Evolutionary conservation across 2,888 invertebrate genomes (phyloP).

Genomic region (Pseudoips prasinana): DNA sequence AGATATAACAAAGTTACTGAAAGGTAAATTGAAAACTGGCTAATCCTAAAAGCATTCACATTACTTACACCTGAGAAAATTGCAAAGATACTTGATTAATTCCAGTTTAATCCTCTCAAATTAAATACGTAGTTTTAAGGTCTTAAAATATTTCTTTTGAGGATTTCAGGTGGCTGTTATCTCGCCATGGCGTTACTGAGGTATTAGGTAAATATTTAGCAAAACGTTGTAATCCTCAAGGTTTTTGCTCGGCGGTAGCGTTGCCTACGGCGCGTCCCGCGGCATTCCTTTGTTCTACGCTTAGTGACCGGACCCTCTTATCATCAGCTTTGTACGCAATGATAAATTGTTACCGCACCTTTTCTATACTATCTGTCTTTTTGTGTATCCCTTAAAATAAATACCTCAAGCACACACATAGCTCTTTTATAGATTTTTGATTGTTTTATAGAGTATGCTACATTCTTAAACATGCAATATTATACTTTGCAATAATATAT

Average conservation of each 20-base stretch:
- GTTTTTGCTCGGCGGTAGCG: conserved; percentile 51
- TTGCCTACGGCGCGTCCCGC: conserved; percentile 17
- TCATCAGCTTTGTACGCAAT: conserved; percentile 58
- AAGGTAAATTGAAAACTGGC: conserved; percentile 17
- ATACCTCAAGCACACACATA: too few species aligned
- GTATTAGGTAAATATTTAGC: conserved; percentile 70
- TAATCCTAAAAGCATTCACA: conserved; percentile 21
- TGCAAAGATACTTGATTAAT: conserved; percentile 21
- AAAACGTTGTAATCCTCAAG: conserved; percentile 61
- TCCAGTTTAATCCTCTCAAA: conserved; percentile 17
- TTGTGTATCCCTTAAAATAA: not conserved
- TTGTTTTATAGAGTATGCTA: too few species aligned
- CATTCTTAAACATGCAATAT: too few species aligned
- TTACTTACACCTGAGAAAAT: conserved; percentile 19
- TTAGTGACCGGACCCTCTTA: conserved; percentile 54
- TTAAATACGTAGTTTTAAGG: conserved; percentile 20
- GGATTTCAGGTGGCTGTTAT: conserved; percentile 33
- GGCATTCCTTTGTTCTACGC: conserved; percentile 55
- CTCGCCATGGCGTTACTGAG: conserved; percentile 39
- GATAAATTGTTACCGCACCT: conserved; percentile 56
- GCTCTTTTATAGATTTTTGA: too few species aligned
- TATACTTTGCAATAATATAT: too few species aligned
- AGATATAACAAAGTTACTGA: conserved; percentile 19
- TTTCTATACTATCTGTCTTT: conserved; percentile 12
- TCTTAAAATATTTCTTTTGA: conserved; percentile 37